Percentiles rank a stretch among this genome's conserved stretches.
phyloP scores from a whole-genome alignment of 2,888 invertebrate genomes.

The Luperina testacea region DNA sequence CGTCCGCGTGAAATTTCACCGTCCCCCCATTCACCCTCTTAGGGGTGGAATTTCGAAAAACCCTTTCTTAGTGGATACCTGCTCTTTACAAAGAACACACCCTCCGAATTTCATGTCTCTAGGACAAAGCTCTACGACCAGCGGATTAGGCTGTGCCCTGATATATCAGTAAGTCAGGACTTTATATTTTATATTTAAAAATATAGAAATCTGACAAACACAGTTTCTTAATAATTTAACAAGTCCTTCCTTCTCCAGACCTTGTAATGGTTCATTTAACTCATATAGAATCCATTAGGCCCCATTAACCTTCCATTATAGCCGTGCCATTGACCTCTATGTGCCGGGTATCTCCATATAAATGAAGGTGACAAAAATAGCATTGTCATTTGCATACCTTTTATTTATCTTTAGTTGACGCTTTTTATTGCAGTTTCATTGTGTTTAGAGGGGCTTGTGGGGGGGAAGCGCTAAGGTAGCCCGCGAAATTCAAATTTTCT shows the following conservation, averaged over 20 bases:
- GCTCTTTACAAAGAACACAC: too few relatives aligned
- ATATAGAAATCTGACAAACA: not conserved
- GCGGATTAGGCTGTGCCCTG: too few relatives aligned
- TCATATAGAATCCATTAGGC: slow-evolving; percentile 58
- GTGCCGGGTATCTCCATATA: not conserved
- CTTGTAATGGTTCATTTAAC: slow-evolving; percentile 52
- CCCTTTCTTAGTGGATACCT: too few relatives aligned
- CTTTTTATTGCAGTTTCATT: not conserved
- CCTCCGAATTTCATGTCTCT: too few relatives aligned
- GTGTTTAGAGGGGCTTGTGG: not conserved
- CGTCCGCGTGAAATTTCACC: too few relatives aligned
- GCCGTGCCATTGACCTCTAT: slow-evolving; percentile 49
- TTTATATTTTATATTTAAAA: too few relatives aligned
- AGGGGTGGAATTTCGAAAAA: too few relatives aligned
- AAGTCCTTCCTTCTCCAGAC: not conserved
- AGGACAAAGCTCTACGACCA: too few relatives aligned
- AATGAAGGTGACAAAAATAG: slow-evolving; percentile 43
- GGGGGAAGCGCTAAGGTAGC: too few relatives aligned
- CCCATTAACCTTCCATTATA: slow-evolving; percentile 48
- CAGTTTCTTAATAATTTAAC: not conserved
- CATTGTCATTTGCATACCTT: slow-evolving; percentile 16
- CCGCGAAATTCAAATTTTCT: too few relatives aligned
- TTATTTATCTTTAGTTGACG: not conserved
- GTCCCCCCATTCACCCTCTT: too few relatives aligned
- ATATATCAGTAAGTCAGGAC: too few relatives aligned